A percentile compares a stretch with the other conserved stretches of the same genome.
Evolutionary conservation across 1,140 invertebrate genomes (phyloP).

Genomic region (Apis florea): DNA sequence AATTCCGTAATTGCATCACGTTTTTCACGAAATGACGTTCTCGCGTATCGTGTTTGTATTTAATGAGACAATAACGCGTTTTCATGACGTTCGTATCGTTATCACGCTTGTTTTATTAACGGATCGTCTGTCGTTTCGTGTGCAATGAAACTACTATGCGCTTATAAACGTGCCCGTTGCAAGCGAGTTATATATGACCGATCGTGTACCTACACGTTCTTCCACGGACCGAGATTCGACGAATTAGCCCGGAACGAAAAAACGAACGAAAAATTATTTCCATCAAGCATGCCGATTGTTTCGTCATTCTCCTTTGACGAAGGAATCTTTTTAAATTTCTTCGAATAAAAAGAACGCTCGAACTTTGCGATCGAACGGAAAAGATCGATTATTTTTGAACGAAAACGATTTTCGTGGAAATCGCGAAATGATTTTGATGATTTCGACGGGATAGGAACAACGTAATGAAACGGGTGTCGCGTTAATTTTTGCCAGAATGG

Average conservation of each 20-base stretch:
- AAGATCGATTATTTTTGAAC: too few relatives aligned
- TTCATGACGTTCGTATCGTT: not conserved
- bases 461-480: too few relatives aligned
- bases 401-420: too few relatives aligned
- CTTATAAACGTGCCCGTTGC: not conserved
- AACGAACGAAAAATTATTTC: not conserved
- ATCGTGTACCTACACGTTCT: not conserved
- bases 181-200: not conserved
- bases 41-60: not conserved
- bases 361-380: too few relatives aligned
- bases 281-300: too few relatives aligned
- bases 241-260: not conserved
- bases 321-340: too few relatives aligned
- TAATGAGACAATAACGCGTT: conserved; percentile 16
- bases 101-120: conserved; percentile 16
- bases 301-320: too few relatives aligned
- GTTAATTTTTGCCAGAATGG: too few relatives aligned
- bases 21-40: not conserved
- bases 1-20: not conserved
- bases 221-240: not conserved
- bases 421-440: too few relatives aligned
- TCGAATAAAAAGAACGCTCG: too few relatives aligned
- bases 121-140: conserved; percentile 9
- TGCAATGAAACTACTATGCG: not conserved
- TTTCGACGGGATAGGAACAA: too few relatives aligned